Conservation (phyloP, 2,888 invertebrate species). For the Mylabris sibirica region DNA sequence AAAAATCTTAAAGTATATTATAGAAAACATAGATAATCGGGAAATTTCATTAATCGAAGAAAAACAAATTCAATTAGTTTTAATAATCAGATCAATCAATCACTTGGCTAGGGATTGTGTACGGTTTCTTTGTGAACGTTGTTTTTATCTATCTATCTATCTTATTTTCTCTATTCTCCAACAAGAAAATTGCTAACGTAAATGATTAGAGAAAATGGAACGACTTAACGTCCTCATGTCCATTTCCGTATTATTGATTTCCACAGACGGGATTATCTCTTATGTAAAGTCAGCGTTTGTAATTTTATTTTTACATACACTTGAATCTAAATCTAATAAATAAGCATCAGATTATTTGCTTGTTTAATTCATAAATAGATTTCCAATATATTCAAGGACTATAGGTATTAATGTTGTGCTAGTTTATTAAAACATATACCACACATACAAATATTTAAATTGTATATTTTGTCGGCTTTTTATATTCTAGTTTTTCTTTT, state of each 20-base stretch:
- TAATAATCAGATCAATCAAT: constrained; percentile 10
- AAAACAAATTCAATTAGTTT: constrained; percentile 7
- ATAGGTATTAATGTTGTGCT: background rate
- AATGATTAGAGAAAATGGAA: background rate
- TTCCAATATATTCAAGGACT: background rate
- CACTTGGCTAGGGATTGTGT: background rate
- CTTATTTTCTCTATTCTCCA: background rate
- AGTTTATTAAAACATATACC: background rate
- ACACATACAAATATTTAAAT: background rate
- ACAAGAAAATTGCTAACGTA: background rate
- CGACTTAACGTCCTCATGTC: constrained; percentile 1
- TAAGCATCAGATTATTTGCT: background rate
- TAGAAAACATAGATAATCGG: background rate
- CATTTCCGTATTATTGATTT: constrained; percentile 6
- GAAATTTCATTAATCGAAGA: background rate
- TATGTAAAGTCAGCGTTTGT: background rate
- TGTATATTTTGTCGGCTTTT: background rate
- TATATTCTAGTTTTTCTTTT: background rate
- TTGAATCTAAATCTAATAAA: background rate
- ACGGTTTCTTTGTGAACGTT: background rate
- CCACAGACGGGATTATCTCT: background rate
- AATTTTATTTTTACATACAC: background rate
- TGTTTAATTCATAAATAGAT: background rate
- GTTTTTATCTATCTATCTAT: background rate
- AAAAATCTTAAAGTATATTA: background rate